Evolutionary conservation across 2,888 invertebrate genomes (phyloP).

Genomic region (Saturnia japonica): DNA sequence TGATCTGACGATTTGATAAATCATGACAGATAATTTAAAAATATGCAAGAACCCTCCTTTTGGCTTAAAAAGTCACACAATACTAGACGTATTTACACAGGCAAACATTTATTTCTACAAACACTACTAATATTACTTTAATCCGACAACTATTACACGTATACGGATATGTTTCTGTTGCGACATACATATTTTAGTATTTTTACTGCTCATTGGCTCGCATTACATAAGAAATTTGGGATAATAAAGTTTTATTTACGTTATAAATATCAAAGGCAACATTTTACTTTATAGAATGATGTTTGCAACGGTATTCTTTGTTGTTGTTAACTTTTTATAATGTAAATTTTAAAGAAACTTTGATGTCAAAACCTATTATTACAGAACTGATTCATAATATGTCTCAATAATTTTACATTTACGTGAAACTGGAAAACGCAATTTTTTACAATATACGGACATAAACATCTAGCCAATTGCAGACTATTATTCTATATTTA

Average conservation of each 20-base stretch:
- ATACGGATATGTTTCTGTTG: conserved; percentile 6
- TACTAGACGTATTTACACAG: not conserved
- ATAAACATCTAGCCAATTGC: too few relatives aligned
- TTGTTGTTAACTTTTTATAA: not conserved
- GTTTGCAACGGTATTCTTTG: not conserved
- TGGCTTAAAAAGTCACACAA: too few relatives aligned
- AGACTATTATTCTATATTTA: too few relatives aligned
- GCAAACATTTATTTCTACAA: not conserved
- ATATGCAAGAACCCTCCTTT: too few relatives aligned
- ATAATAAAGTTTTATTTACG: not conserved
- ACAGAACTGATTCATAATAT: not conserved
- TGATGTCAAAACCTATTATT: not conserved
- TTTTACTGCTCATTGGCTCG: conserved; percentile 1
- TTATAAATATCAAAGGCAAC: not conserved
- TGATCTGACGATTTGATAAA: too few relatives aligned
- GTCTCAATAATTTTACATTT: not conserved
- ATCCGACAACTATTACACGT: conserved; percentile 5
- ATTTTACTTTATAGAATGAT: not conserved
- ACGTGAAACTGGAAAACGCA: not conserved
- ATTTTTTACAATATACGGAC: too few relatives aligned
- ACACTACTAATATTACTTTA: not conserved
- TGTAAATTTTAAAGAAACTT: not conserved
- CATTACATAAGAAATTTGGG: conserved; percentile 22
- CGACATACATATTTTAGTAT: conserved; percentile 14
- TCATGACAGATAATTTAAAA: too few relatives aligned